Percentiles rank a stretch among this genome's conserved stretches.
Conservation (phyloP, 2,113 vertebrate species). For the Rhinoptilus africanus region DNA sequence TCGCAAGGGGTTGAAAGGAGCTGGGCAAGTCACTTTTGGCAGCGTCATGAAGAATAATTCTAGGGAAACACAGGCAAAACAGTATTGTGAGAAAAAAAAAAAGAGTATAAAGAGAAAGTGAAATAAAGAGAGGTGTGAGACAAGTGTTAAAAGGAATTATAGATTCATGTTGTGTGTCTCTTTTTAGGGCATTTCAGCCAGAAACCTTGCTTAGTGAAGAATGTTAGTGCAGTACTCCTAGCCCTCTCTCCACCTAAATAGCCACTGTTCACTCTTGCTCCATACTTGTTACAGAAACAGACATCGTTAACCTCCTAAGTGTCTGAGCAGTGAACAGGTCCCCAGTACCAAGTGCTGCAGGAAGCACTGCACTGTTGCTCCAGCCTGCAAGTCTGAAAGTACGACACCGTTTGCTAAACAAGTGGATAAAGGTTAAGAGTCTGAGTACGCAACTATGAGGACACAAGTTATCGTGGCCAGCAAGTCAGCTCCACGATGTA, state of each 20-base stretch:
- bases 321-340: neutral
- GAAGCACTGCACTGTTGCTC: neutral
- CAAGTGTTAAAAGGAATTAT: neutral
- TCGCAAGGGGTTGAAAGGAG: neutral
- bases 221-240: neutral
- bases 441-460: neutral
- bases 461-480: neutral
- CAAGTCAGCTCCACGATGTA: neutral
- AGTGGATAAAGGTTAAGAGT: neutral
- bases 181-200: neutral
- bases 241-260: neutral
- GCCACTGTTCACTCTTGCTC: neutral
- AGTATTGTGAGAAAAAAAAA: neutral
- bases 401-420: neutral
- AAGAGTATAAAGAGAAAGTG: neutral
- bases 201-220: neutral
- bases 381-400: neutral
- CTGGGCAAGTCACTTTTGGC: neutral
- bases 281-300: neutral
- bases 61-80: neutral
- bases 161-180: neutral
- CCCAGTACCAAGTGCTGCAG: neutral
- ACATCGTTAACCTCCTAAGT: accelerated
- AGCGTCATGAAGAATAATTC: neutral
- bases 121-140: neutral